Conservation (phyloP, 2,888 invertebrate species). For the Pyrrhia umbra region DNA sequence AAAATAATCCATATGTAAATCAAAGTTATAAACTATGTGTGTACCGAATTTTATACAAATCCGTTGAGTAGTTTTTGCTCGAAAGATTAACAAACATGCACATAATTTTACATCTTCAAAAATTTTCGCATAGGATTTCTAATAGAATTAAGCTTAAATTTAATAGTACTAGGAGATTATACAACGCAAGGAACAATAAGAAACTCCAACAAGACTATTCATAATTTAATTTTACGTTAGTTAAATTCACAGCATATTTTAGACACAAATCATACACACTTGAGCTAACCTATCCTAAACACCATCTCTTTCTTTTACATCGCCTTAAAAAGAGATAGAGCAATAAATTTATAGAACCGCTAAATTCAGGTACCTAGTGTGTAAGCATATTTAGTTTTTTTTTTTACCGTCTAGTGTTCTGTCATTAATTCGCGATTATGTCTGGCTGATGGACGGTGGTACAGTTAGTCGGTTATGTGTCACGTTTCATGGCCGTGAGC, state of each 20-base stretch:
- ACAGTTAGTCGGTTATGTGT: conserved; percentile 66
- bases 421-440: conserved; percentile 85
- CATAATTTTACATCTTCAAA: too few relatives aligned
- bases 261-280: conserved; percentile 47
- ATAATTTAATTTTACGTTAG: conserved; percentile 39
- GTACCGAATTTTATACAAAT: too few relatives aligned
- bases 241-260: conserved; percentile 35
- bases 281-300: conserved; percentile 36
- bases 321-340: conserved; percentile 25
- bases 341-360: conserved; percentile 44
- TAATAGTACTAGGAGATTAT: too few relatives aligned
- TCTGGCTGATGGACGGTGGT: conserved; percentile 60
- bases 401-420: conserved; percentile 49
- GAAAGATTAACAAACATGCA: too few relatives aligned
- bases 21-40: too few relatives aligned
- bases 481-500: conserved; percentile 71
- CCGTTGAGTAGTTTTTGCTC: too few relatives aligned
- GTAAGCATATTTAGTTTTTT: conserved; percentile 41
- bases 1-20: too few relatives aligned
- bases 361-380: conserved; percentile 49
- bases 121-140: too few relatives aligned
- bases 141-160: too few relatives aligned
- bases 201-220: not conserved
- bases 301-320: conserved; percentile 18
- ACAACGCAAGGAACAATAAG: too few relatives aligned